Evolutionary conservation across 1,140 invertebrate genomes (phyloP), one percentile per base, ranked within the genome.

Genomic region (Drosophila biarmipes): DNA sequence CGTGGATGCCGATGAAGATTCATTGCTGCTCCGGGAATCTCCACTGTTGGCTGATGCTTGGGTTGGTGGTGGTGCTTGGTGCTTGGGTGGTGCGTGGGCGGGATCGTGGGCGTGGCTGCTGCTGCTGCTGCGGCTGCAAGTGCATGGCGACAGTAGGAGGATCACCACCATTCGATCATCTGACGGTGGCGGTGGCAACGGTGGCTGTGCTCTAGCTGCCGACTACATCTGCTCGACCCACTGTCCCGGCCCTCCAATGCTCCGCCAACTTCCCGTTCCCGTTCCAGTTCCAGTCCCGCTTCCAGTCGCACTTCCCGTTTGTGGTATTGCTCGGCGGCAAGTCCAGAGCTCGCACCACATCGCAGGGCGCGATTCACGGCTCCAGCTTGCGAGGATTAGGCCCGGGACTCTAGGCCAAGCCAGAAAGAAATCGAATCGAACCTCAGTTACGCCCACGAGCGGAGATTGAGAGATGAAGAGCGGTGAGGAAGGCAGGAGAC

Each of bases 131-230:
- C 62, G 69, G 76, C 76, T 80, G 81, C 81, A 86, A 59, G 82
- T 89, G 77, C 87, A 84, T 91, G 91, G 91, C 87, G 90, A 77
- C 73, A 92, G 78, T 91, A 92, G 76, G 79, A 92, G 90, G 90
- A 92, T 92, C 81, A 92, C 91, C 85, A 92, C 91, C 91, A 92
- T 92, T 92, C 91, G 91, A 91, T 92, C 87, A 91, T 92, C 81
- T 90, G 86, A 77, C 78, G 61, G 61, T 73, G 75, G 38, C 73
- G 34, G 48, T 46, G 38, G 61, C 48, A 59, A 59, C 71, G 67
- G 57, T 58, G 74, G 42, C 38, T 53, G 37, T 53, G 76, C 77
- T 74, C 40, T 57, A 61, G 27, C 64, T 71, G 21, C 72, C 57
- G 57, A 71, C 62, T 64, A 64, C 59, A 66, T 66, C n/a, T 66